These are phyloP conservation scores for Solenopsis invicta DNA, from an alignment of 1,140 invertebrate species.

Conservation along the genomic window DNA sequence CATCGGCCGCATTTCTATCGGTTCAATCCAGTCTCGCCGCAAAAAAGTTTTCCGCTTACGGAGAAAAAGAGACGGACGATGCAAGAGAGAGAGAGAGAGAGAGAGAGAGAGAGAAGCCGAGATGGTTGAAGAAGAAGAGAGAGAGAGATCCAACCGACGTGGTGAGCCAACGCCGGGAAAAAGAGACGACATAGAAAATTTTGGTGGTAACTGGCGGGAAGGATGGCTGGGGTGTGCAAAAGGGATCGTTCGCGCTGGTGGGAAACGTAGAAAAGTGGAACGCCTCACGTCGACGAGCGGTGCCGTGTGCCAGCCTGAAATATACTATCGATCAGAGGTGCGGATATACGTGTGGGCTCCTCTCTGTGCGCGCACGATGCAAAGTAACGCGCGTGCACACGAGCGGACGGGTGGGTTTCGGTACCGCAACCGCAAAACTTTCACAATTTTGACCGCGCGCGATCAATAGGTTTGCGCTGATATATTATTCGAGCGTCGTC, in stretches of 20 bases:
- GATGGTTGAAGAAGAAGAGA: background rate
- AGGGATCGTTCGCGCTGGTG: background rate
- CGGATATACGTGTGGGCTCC: background rate
- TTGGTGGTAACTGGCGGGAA: slow-evolving; percentile 39
- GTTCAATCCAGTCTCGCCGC: slow-evolving; percentile 46
- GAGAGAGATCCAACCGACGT: slow-evolving; percentile 3
- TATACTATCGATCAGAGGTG: slow-evolving; percentile 62
- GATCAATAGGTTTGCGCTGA: slow-evolving; percentile 63
- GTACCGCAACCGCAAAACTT: slow-evolving; percentile 62
- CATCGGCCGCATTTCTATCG: slow-evolving; percentile 48
- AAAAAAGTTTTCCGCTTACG: slow-evolving; percentile 43
- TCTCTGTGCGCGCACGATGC: slow-evolving; percentile 1
- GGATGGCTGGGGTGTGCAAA: background rate
- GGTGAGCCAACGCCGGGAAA: slow-evolving; percentile 48
- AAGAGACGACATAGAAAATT: slow-evolving; percentile 59
- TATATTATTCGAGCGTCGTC: slow-evolving; percentile 71
- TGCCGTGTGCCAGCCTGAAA: slow-evolving; percentile 61
- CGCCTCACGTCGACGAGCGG: slow-evolving; percentile 54
- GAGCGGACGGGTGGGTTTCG: slow-evolving; percentile 1
- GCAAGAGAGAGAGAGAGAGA: background rate
- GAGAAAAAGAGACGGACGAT: slow-evolving; percentile 26
- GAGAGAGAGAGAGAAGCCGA: background rate
- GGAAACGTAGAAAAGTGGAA: slow-evolving; percentile 66
- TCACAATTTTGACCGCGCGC: slow-evolving; percentile 73
- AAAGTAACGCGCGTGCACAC: slow-evolving; percentile 16